These are phyloP conservation scores for Phoxinus phoxinus DNA, from an alignment of 2,113 vertebrate species.

Conservation along the genomic window DNA sequence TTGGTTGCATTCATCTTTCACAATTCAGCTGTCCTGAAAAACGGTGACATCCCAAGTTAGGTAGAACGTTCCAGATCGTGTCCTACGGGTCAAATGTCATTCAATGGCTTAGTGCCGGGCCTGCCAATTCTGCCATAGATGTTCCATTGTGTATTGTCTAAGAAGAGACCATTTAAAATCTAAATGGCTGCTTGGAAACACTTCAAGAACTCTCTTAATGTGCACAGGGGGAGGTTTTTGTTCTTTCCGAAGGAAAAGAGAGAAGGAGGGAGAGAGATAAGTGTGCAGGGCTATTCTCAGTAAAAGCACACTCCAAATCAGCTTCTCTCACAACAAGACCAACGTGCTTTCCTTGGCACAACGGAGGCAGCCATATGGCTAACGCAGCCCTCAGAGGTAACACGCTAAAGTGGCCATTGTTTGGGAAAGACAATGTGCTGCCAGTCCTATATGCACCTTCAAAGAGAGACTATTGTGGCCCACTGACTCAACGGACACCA, in stretches of 20 bases:
- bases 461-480: not conserved
- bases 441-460: conserved; percentile 28
- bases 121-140: not conserved
- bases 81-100: conserved; percentile 12
- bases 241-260: conserved; percentile 2
- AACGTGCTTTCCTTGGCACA: conserved; percentile 31
- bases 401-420: conserved; percentile 43
- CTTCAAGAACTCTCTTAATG: conserved; percentile 44
- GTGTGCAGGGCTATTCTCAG: not conserved
- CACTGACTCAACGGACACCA: conserved; percentile 4
- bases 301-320: conserved; percentile 35
- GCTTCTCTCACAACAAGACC: conserved; percentile 25
- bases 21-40: not conserved
- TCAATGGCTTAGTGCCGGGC: not conserved
- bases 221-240: not conserved
- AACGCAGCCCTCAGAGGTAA: conserved; percentile 12
- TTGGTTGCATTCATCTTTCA: not conserved
- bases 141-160: conserved; percentile 11
- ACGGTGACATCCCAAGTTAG: not conserved
- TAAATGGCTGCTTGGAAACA: conserved; percentile 21
- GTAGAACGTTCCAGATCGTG: not conserved
- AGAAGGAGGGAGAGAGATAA: conserved; percentile 17
- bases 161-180: conserved; percentile 13
- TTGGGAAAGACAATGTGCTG: conserved; percentile 7
- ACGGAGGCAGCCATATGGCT: conserved; percentile 43